A percentile compares a stretch with the other conserved stretches of the same genome.
Conservation (phyloP, 1,140 invertebrate genomes). For the Eriosoma lanigerum region DNA sequence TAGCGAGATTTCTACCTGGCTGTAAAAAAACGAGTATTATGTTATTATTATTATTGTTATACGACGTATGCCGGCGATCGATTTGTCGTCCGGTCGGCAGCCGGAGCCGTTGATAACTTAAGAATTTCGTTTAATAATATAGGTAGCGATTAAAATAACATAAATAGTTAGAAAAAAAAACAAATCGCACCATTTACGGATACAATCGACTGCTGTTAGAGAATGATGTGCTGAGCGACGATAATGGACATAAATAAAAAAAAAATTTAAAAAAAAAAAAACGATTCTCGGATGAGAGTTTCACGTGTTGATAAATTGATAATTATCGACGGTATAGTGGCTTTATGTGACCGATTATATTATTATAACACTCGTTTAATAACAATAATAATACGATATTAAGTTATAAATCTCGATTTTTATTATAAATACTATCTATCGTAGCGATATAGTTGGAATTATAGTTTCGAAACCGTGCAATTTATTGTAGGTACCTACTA, state of each 20-base stretch:
- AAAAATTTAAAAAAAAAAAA: no score
- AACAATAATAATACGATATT: no score
- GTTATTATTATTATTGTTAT: neutral
- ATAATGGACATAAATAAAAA: neutral
- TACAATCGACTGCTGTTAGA: neutral
- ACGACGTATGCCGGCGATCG: constrained; percentile 3
- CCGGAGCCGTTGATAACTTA: neutral
- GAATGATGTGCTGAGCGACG: neutral
- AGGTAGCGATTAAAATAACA: constrained; percentile 12
- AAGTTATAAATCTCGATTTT: no score
- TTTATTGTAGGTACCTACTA: no score
- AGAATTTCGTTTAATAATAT: constrained; percentile 4
- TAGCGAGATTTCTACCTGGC: neutral
- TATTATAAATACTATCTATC: no score
- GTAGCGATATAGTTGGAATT: no score
- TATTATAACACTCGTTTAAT: no score
- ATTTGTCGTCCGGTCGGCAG: constrained; percentile 24
- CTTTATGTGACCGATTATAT: no score
- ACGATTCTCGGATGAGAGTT: constrained; percentile 7
- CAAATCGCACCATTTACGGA: neutral
- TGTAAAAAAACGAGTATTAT: no score
- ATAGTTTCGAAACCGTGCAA: no score
- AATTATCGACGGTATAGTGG: neutral
- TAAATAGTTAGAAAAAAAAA: neutral
- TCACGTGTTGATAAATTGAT: constrained; percentile 8